Conservation (phyloP, 2,888 invertebrate species). For the Heliconius charithonia region DNA sequence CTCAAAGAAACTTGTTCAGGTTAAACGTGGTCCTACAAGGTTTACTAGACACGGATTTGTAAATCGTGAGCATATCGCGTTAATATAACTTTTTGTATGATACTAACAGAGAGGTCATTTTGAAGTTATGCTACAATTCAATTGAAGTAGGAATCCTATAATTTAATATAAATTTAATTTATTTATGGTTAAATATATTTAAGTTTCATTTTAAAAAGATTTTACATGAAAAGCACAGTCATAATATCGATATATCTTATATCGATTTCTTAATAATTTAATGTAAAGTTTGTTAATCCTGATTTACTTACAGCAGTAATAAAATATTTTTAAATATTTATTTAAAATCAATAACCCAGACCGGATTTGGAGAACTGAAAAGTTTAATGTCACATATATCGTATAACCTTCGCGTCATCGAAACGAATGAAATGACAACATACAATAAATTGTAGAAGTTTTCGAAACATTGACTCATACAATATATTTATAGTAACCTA, state of each 20-base stretch:
- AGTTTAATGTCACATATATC: not conserved
- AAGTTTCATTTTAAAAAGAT: no score
- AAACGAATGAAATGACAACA: slow-evolving; percentile 8
- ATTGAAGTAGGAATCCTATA: no score
- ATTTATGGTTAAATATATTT: no score
- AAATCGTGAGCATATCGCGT: slow-evolving; percentile 49
- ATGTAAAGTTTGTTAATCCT: no score
- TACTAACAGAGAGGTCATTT: not conserved
- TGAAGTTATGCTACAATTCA: not conserved
- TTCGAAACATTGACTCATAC: slow-evolving; percentile 10
- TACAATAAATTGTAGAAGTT: slow-evolving; percentile 1
- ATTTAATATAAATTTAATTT: no score
- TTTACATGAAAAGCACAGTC: no score
- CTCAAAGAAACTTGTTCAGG: slow-evolving; percentile 43
- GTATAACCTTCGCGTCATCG: slow-evolving; percentile 12
- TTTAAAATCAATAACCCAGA: not conserved
- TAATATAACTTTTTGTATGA: slow-evolving; percentile 25
- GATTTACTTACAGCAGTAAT: not conserved
- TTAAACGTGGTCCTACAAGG: slow-evolving; percentile 47
- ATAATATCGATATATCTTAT: no score
- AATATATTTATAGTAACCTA: not conserved
- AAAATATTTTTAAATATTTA: not conserved
- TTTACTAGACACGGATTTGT: slow-evolving; percentile 49
- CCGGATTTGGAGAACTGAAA: not conserved
- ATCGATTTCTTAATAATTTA: no score